phyloP scores from a whole-genome alignment of 2,797 vertebrate species.

The Macrochelys suwanniensis region DNA sequence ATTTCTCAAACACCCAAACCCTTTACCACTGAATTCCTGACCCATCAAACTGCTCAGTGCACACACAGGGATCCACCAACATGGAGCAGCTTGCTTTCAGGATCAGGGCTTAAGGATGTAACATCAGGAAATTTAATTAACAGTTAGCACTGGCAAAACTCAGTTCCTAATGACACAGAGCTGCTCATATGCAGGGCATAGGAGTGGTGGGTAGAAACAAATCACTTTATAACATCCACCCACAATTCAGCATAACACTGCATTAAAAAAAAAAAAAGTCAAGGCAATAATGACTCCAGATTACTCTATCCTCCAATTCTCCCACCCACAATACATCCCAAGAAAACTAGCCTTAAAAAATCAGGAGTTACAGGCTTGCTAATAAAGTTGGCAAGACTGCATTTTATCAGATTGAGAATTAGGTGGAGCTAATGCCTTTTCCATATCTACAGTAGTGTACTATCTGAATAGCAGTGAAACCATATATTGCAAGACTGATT shows the following conservation, averaged over 20 bases:
- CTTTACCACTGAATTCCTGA: background rate
- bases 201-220: background rate
- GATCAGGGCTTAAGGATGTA: background rate
- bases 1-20: background rate
- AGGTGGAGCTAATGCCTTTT: constrained; percentile 67
- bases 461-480: background rate
- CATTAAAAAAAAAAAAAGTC: background rate
- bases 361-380: background rate
- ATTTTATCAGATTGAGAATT: constrained; percentile 20
- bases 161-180: background rate
- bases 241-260: background rate
- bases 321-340: background rate
- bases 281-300: background rate
- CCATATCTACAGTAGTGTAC: background rate
- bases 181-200: rapidly evolving
- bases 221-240: background rate
- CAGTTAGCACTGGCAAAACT: background rate
- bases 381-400: constrained; percentile 8
- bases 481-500: background rate
- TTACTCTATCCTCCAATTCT: background rate
- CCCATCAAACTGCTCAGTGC: background rate
- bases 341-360: background rate
- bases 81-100: background rate
- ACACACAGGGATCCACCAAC: background rate
- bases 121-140: background rate